Base-by-base conservation (phyloP, 1,140 invertebrate genomes). In the Drosophila lini region DNA sequence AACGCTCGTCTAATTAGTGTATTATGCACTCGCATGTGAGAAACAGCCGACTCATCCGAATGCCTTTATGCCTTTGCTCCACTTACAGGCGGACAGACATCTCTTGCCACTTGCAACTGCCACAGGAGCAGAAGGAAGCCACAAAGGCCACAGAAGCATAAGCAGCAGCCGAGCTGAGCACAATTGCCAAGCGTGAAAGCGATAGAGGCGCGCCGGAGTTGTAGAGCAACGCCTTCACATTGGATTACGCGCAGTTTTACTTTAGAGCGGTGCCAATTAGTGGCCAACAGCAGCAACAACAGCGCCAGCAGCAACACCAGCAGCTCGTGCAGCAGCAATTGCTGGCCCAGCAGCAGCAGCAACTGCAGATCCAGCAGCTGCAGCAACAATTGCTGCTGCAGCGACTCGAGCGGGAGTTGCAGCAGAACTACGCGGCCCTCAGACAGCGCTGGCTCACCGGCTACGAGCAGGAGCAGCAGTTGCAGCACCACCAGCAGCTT, bases 191-290 rank as follows among this genome's bases (percentile, higher is more conserved):
- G 57, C 67, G 57, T 57, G 56, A 69, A 50, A 59, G 74, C 45
- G 50, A 60, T 64, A 60, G 74, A 65, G 60, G 83, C 57, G 70
- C 69, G 64, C 80, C 70, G 78, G 64, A 86, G 83, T 68, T 58
- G 68, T 82, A 73, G 42, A 88, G 67, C 53, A 89, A 91, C 89
- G 86, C 89, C 90, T 80, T 91, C 90, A 91, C 90, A 91, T 91
- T 91, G 90, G 90, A 91, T 91, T 91, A 91, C 90, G 90, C 90
- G 83, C 90, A 91, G 90, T 88, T 90, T 85, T 91, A 91, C 74
- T 81, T 91, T 91, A 90, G 90, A 90, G 90, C 90, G 81, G 90
- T 88, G 90, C 90, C 90, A 91, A 91, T 88, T 91, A 91, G 90
- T 91, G 90, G 90, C 90, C 85, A 91, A 81, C 83, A 91, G 79